A percentile compares a stretch with the other conserved stretches of the same genome.
These are phyloP conservation scores for Dione vanillae DNA, from an alignment of 2,888 invertebrate species.

Conservation along the genomic window DNA sequence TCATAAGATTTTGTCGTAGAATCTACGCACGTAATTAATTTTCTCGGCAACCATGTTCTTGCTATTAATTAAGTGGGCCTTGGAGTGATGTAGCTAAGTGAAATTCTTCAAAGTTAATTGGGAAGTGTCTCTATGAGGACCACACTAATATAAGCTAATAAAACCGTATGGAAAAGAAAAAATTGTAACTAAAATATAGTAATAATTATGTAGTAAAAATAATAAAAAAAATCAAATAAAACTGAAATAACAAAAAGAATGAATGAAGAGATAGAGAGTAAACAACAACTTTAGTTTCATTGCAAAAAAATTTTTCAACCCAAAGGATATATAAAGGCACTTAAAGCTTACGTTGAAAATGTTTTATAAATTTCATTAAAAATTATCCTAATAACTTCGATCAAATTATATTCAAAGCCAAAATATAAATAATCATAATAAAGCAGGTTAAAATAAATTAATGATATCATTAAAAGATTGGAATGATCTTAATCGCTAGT, in stretches of 20 bases:
- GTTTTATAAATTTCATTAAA: conserved; percentile 14
- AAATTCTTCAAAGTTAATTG: conserved; percentile 49
- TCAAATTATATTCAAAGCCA: conserved; percentile 1
- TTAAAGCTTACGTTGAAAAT: conserved; percentile 10
- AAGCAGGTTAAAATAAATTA: conserved; percentile 15
- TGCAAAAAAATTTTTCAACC: conserved; percentile 8
- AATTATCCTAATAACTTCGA: conserved; percentile 13
- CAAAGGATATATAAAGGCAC: conserved; percentile 19
- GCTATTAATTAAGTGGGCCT: conserved; percentile 47
- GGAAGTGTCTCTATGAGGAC: conserved; percentile 29
- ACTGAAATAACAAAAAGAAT: neutral
- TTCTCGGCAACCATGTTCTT: conserved; percentile 43
- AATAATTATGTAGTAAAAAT: neutral
- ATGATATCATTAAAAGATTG: conserved; percentile 14
- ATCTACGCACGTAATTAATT: conserved; percentile 45
- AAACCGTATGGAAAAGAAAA: neutral
- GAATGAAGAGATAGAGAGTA: conserved; percentile 2
- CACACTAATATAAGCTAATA: conserved; percentile 27
- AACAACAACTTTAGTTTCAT: conserved; percentile 28
- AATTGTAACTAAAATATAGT: too few relatives aligned
- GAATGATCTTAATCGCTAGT: conserved; percentile 11
- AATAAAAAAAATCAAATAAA: neutral
- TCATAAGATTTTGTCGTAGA: conserved; percentile 29
- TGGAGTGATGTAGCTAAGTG: conserved; percentile 48
- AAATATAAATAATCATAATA: conserved; percentile 12